Base-by-base conservation (phyloP, 2,797 vertebrate genomes). In the Triplophysa bombifrons region DNA sequence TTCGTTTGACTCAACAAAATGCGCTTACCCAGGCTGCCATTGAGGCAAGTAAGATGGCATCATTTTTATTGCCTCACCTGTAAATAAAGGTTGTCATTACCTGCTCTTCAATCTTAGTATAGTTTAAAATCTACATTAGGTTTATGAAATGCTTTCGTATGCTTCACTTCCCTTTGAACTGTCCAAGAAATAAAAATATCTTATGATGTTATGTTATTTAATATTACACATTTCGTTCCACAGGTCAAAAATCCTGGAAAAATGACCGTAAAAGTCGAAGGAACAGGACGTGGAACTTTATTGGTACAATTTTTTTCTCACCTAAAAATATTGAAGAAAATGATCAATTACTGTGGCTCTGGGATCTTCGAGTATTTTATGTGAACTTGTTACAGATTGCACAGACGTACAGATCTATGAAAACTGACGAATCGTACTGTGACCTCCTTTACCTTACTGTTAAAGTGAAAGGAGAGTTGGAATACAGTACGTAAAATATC, bases 221-320 rank as follows among this genome's bases (percentile, higher is more conserved):
- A 76, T 68, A n/a, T 17, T 27, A n/a, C 53, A 7, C 25, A n/a
- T n/a, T 30, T 77, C 22, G 73, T 68, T 67, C n/a, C 14, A n/a
- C 84, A 93, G 92, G 83, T 91, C 60, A 85, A 74, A 34, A 84
- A 91, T 70, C 85, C 86, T 12, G 85, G 81, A 48, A 86, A 83
- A 71, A 74, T 92, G 38, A 74, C 85, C 17, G 72, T 92, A 25
- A 89, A 87, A 17, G 48, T 91, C 9, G 0, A 2, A 0, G 91
- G 92, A 71, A 83, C 10, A 80, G 92, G 92, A 86, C 88, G 78
- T 2, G 92, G 90, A 20, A 92, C 91, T 14, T 82, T 93, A 83
- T 85, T 88, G 34, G 92, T 93, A 88, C 89, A 88, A 38, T n/a
- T 27, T 16, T 48, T 17, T 9, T 4, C 22, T 55, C 25, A 68